Conservation (phyloP, 2,113 vertebrate species). For the Nibea coibor region DNA sequence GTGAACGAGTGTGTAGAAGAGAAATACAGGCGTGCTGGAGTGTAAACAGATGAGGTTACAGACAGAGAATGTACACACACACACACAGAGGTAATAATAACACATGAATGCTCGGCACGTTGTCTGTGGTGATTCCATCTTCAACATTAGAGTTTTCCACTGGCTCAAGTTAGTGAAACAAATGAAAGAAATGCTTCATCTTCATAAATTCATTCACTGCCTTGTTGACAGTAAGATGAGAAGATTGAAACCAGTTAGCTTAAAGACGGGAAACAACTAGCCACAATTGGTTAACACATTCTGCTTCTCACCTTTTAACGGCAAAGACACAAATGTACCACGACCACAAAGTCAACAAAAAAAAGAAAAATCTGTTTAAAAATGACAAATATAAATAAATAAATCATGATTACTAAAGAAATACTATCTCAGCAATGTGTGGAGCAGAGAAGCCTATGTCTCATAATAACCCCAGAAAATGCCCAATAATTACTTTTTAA, state of each 20-base stretch:
- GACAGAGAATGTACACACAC: conserved; percentile 1
- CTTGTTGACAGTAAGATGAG: too few relatives aligned
- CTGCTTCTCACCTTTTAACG: too few relatives aligned
- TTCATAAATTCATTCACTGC: too few relatives aligned
- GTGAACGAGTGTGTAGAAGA: neutral
- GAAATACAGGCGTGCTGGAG: neutral
- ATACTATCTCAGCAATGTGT: too few relatives aligned
- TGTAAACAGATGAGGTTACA: conserved; percentile 32
- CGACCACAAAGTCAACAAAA: too few relatives aligned
- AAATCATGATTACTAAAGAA: too few relatives aligned
- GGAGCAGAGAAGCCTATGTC: too few relatives aligned
- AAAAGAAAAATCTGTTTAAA: too few relatives aligned
- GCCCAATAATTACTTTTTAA: too few relatives aligned
- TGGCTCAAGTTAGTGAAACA: neutral
- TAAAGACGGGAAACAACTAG: neutral
- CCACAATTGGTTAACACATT: too few relatives aligned
- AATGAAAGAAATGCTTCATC: neutral
- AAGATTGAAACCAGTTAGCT: neutral
- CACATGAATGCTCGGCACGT: neutral
- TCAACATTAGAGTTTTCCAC: neutral
- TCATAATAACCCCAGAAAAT: neutral
- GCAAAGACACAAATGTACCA: too few relatives aligned
- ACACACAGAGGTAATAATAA: neutral
- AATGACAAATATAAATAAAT: too few relatives aligned
- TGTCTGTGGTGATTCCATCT: neutral